These are phyloP conservation scores for Pegea sp. DNA, from an alignment of 23 tunicate genomes.

Conservation along the genomic window DNA sequence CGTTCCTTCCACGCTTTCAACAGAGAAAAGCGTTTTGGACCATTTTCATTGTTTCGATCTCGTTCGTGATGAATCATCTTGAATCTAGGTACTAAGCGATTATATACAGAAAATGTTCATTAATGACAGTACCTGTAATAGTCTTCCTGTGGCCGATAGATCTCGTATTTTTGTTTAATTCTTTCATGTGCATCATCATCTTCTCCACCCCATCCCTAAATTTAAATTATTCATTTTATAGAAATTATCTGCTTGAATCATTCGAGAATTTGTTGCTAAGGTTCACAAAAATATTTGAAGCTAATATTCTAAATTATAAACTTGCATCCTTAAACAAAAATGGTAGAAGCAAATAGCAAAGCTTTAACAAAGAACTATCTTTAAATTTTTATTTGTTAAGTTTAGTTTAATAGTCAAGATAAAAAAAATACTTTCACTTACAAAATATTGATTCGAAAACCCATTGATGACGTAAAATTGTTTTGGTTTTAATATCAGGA, in stretches of 20 bases:
- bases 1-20: constrained; percentile 3
- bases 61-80: constrained; percentile 17
- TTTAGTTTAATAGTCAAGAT: background rate
- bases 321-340: too few relatives aligned
- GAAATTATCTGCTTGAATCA: too few relatives aligned
- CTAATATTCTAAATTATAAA: too few relatives aligned
- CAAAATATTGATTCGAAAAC: constrained; percentile 38
- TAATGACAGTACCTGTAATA: constrained; percentile 14
- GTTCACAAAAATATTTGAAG: too few relatives aligned
- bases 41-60: constrained; percentile 17
- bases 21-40: background rate
- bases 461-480: constrained; percentile 31
- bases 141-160: constrained; percentile 8
- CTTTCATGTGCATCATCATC: constrained; percentile 24
- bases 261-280: too few relatives aligned
- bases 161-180: constrained; percentile 3
- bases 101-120: too few relatives aligned
- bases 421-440: constrained; percentile 2
- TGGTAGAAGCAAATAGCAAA: too few relatives aligned
- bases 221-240: background rate
- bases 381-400: too few relatives aligned
- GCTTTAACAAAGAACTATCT: too few relatives aligned
- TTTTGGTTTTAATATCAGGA: constrained; percentile 7
- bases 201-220: constrained; percentile 45
- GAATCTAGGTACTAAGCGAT: constrained; percentile 15